Evolutionary conservation across 2,113 vertebrate species (phyloP), one percentile per base, ranked within the genome.

Genomic region (Thomomys bottae): DNA sequence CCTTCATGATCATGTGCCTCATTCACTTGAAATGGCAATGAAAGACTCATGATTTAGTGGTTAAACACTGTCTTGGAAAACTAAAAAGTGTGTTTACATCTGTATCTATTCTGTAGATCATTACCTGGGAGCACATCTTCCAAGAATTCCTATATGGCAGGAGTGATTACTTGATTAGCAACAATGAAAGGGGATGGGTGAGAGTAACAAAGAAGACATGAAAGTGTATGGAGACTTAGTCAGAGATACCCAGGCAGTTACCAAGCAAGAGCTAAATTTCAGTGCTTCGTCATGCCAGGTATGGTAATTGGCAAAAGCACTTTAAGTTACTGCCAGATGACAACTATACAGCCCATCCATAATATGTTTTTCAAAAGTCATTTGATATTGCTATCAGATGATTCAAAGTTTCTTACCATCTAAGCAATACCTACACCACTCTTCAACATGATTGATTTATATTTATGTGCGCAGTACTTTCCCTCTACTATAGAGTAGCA

Each of bases 381-480:
- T 64, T 83, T 79, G 66, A 81, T 93, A 95, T 80, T 73, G 36
- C 9, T 72, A 20, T 78, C 78, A 88, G 26, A 73, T 88, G 42
- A 84, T 92, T 91, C 86, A 90, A 72, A 91, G 66, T 89, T 67
- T 90, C 54, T 91, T 94, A 49, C 59, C 87, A 76, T 78, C 61
- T 63, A 67, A 87, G 20, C 34, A 93, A 66, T 20, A 85, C 17
- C 34, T 34, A 59, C 9, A 49, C 20, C 71, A 73, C 12, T 59
- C 59, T 67, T 78, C 34, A 54, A 64, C 9, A 78, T 85, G 17
- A 77, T 77, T 84, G 80, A 32, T 78, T 34, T 85, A 81, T 45
- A 87, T 80, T 40, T 68, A 28, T 85, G 38, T 34, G 3, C 45
- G 2, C 6, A 42, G 15, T 63, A 76, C 36, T 80, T 89, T 71